Base-by-base conservation (phyloP, 2,797 vertebrate species). In the Megaceryle alcyon region DNA sequence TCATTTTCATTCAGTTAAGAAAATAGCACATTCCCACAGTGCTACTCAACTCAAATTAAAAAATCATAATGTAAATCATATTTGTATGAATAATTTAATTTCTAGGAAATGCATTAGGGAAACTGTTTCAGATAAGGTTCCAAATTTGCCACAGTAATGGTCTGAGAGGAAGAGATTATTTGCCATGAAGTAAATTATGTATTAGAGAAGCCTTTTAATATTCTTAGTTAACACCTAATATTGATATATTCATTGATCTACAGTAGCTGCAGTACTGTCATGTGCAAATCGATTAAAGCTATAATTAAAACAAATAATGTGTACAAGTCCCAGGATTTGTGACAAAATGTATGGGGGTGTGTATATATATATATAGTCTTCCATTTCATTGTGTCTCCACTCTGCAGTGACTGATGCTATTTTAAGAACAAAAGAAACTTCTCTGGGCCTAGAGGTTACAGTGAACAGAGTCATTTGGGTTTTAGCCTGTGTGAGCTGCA, bases 271-370 rank as follows among this genome's bases (percentile, higher is more conserved):
- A 86, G 46, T 72, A 60, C 43, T 70, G 33, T 91, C 91, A 83
- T 63, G 83, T 68, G 43, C n/a, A 75, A 96, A 97, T 96, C 78
- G 97, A 97, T 98, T 97, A 95, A 96, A 97, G 78, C 77, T 81
- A 77, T 91, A 95, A 96, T 96, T 86, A 77, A 92, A 79, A 56
- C 66, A 7, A 87, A 39, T 86, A 81, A 60, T 69, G 54, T 48
- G 35, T 82, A 44, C 43, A 83, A 78, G 56, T 59, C 61, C 10
- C 39, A 72, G 59, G n/a, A 76, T 77, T 51, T 90, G 70, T 82
- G 77, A 49, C n/a, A 39, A 22, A 54, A 29, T 57, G 6, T 76
- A 12, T 21, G 11, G 51, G 8, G 35, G 46, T 33, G 3, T 68
- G 2, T 46, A 3, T 72, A 15, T 81, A 51, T 54, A 43, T 56